Percentiles rank a stretch among this genome's conserved stretches.
phyloP scores from a whole-genome alignment of 2,888 invertebrate genomes.

The Parapristionchus giblindavisi region DNA sequence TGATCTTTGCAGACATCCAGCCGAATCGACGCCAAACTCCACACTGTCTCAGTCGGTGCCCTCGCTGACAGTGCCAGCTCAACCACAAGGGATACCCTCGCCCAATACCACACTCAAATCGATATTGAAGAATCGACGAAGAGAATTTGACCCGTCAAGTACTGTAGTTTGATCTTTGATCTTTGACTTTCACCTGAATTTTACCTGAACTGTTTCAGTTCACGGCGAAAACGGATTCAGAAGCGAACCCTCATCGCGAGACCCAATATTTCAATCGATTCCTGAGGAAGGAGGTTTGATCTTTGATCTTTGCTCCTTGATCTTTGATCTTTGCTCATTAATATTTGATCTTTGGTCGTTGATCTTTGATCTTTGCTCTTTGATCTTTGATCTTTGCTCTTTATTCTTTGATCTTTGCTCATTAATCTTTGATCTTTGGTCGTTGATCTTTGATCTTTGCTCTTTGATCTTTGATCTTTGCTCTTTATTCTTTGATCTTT shows the following conservation, averaged over 20 bases:
- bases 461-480: too few species aligned
- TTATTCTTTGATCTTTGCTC: too few species aligned
- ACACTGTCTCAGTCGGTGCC: constrained; percentile 28
- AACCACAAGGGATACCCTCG: not conserved
- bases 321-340: too few species aligned
- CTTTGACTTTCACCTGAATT: not conserved
- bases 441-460: too few species aligned
- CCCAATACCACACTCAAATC: constrained; percentile 8
- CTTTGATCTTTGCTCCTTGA: too few species aligned
- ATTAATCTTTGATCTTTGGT: too few species aligned
- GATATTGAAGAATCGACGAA: constrained; percentile 5
- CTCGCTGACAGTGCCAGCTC: not conserved
- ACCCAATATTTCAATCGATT: not conserved
- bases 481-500: too few species aligned
- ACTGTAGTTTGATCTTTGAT: not conserved
- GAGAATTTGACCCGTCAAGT: constrained; percentile 15
- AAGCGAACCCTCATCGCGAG: constrained; percentile 3
- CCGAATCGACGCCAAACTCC: too few species aligned
- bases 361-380: too few species aligned
- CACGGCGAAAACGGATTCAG: constrained; percentile 6
- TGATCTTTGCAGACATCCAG: too few species aligned
- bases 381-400: too few species aligned
- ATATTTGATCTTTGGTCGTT: too few species aligned
- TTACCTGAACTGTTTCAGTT: not conserved
- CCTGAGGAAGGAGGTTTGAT: constrained; percentile 14